Evolutionary conservation across 2,888 invertebrate species (phyloP), one percentile per base, ranked within the genome.

Genomic region (Melanostoma scalare): DNA sequence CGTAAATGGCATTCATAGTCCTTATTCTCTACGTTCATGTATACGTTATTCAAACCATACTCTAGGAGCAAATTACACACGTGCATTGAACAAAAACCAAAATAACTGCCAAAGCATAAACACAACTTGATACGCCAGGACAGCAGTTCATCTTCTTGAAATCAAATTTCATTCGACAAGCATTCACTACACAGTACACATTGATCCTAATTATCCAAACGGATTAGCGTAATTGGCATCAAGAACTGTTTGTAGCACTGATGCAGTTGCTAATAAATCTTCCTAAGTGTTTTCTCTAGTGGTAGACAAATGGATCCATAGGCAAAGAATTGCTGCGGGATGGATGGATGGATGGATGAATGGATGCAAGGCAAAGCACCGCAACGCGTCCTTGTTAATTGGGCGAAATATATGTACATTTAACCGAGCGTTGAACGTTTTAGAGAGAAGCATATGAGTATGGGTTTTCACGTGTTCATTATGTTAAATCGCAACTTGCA

Each of bases 151-250:
- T 71, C 76, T 69, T 75, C 46, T 40, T 31, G 44, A 68, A 72
- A 81, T 77, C 72, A 77, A 81, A 53, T 81, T 67, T 67, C 63
- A 79, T 30, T 72, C 60, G 40, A 52, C 53, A 8, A 38, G 36
- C 58, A 20, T 38, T 46, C 63, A 38, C 63, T 50, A 63, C 63
- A 63, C 48, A 48, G 44, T 60, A 58, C 58, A 77, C 77, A 81
- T 78, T 84, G 79, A 79, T 79, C 79, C 79, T 84, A 84, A 84
- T 84, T 84, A 84, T 67, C 84, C 58, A 67, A 84, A 84, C 71
- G 69, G 74, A 84, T 84, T 75, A 84, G 65, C 58, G 65, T 84
- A 84, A 84, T 84, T 84, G 73, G 61, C 78, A 82, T 63, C 82
- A 73, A 69, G 61, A 73, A 68, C 67, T 63, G 58, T 69, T 50